These are phyloP conservation scores for Lithosia quadra DNA, from an alignment of 2,888 invertebrate species.

Conservation along the genomic window DNA sequence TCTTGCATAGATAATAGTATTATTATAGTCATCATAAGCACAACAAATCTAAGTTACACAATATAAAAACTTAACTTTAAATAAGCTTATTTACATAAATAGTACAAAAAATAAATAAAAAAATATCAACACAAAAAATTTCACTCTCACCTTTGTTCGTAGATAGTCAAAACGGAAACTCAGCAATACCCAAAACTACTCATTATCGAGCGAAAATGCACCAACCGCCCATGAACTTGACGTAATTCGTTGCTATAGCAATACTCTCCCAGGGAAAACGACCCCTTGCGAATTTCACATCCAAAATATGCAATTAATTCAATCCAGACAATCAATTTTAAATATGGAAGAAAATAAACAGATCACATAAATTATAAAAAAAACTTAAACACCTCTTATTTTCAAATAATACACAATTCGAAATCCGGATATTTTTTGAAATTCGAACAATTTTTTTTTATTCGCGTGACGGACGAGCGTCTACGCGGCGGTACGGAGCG, in stretches of 20 bases:
- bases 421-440: slow-evolving; percentile 54
- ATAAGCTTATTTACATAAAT: not conserved
- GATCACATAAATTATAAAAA: slow-evolving; percentile 44
- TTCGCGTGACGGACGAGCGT: slow-evolving; percentile 69
- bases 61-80: not conserved
- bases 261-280: slow-evolving; percentile 75
- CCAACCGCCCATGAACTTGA: slow-evolving; percentile 85
- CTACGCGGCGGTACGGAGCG: slow-evolving; percentile 78
- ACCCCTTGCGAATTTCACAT: slow-evolving; percentile 64
- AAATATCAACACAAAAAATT: slow-evolving; percentile 1
- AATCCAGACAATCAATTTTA: slow-evolving; percentile 27
- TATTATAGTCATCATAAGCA: not conserved
- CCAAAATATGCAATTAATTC: slow-evolving; percentile 55
- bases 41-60: not conserved
- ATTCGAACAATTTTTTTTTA: slow-evolving; percentile 59
- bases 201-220: slow-evolving; percentile 85
- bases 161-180: slow-evolving; percentile 43
- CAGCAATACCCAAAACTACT: slow-evolving; percentile 61
- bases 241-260: slow-evolving; percentile 78
- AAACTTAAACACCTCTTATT: slow-evolving; percentile 61
- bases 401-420: slow-evolving; percentile 54
- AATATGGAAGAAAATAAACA: slow-evolving; percentile 32
- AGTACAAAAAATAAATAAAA: not conserved
- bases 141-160: slow-evolving; percentile 40
- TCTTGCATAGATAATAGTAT: not conserved